phyloP scores from a whole-genome alignment of 1,140 invertebrate species.

The Mamestra configurata region DNA sequence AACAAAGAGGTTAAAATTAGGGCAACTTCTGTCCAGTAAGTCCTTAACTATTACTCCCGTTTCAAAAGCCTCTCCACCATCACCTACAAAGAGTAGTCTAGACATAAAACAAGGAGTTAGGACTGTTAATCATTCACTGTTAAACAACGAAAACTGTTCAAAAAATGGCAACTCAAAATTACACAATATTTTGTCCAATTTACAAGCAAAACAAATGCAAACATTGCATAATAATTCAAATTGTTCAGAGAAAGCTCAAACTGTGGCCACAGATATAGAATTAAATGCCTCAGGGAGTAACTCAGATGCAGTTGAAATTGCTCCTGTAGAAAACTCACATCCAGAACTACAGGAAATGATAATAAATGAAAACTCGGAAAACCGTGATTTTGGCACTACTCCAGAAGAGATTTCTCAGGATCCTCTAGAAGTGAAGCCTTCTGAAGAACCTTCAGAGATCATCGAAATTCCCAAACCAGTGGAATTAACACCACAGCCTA shows the following conservation, averaged over 20 bases:
- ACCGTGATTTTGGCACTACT: constrained; percentile 76
- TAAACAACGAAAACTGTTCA: constrained; percentile 84
- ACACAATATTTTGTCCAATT: constrained; percentile 83
- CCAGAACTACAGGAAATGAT: constrained; percentile 80
- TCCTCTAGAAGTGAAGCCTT: constrained; percentile 82
- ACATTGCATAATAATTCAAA: constrained; percentile 73
- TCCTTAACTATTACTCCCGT: constrained; percentile 75
- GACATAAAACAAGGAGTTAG: constrained; percentile 71
- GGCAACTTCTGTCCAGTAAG: constrained; percentile 80
- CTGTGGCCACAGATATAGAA: constrained; percentile 75
- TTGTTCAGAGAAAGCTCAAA: constrained; percentile 71
- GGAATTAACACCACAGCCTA: constrained; percentile 80
- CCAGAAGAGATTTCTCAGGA: constrained; percentile 82
- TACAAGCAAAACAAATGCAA: constrained; percentile 82
- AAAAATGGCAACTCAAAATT: constrained; percentile 86
- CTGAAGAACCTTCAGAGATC: constrained; percentile 60
- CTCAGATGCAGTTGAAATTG: constrained; percentile 70
- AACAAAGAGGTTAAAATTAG: constrained; percentile 83
- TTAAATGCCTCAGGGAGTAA: constrained; percentile 82
- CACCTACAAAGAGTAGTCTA: constrained; percentile 64
- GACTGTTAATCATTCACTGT: constrained; percentile 72
- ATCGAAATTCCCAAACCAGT: constrained; percentile 68
- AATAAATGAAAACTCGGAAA: constrained; percentile 83
- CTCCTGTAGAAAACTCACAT: constrained; percentile 68
- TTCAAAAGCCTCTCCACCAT: constrained; percentile 65